Evolutionary conservation across 2,888 invertebrate species (phyloP), one percentile per base, ranked within the genome.

Genomic region (Cyclophora punctaria): DNA sequence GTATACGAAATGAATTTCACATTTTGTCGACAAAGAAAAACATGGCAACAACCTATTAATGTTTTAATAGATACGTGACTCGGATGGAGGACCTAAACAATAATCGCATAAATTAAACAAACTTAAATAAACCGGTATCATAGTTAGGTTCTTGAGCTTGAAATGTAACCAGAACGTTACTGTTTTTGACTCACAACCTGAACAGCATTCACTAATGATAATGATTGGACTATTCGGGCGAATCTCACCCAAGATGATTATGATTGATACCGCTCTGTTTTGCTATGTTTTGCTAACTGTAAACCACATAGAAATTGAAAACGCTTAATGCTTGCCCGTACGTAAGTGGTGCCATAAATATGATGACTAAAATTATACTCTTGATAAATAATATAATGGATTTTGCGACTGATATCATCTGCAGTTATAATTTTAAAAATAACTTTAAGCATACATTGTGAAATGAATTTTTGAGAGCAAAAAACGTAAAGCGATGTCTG

Each of bases 201-300:
- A 20, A 20, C 20, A 20, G 20, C 20, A 20, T 2, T 20, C 67
- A 65, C 63, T 78, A 76, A 34, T 44, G 34, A 78, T 80, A 77
- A 75, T 70, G 67, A 72, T 71, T 64, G 70, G 73, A 74, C 74
- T 72, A 70, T 69, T 69, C 64, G 66, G 65, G 69, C 69, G 71
- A 77, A 76, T 74, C 73, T 64, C 63, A 52, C 66, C 65, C 66
- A 63, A 68, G 71, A 71, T 73, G 69, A 80, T 78, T 77, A 76
- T 78, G 80, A 80, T 80, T 80, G 75, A 82, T 80, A 72, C 67
- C 62, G 73, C 71, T 73, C 71, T 73, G 78, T 76, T 79, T 75
- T 73, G 72, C 58, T 80, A 81, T 73, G 78, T 76, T 79, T 75
- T 73, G 72, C 58, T 80, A 81, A 79, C 79, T 76, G 80, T 79